phyloP scores from a whole-genome alignment of 2,113 vertebrate species.

The Carlito syrichta region DNA sequence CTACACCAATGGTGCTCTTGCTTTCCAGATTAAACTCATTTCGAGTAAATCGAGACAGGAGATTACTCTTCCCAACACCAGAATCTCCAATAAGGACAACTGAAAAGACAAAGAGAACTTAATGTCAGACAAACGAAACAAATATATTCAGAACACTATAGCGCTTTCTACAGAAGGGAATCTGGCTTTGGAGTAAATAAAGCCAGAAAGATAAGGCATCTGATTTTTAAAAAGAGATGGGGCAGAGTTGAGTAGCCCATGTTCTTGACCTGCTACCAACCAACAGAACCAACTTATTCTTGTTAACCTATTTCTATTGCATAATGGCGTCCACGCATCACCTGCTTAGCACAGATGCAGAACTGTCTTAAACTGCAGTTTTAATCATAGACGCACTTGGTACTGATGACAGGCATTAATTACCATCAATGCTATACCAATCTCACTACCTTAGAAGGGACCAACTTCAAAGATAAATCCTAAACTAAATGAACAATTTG shows the following conservation, averaged over 20 bases:
- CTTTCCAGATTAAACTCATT: constrained; percentile 96
- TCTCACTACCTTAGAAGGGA: not conserved
- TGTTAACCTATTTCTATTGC: not conserved
- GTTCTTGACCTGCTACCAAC: not conserved
- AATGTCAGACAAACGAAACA: constrained; percentile 18
- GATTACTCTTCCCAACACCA: constrained; percentile 94
- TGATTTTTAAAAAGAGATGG: not conserved
- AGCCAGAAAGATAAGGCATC: not conserved
- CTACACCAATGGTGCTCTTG: constrained; percentile 95
- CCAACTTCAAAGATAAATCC: constrained; percentile 6
- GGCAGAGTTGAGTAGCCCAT: not conserved
- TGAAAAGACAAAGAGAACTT: constrained; percentile 72
- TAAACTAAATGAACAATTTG: constrained; percentile 1
- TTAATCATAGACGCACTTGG: not conserved
- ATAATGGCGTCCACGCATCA: constrained; percentile 9
- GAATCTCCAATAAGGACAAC: constrained; percentile 96
- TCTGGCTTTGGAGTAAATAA: not conserved
- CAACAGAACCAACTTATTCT: not conserved
- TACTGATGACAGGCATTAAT: not conserved
- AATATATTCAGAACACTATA: constrained; percentile 1
- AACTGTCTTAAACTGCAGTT: constrained; percentile 14
- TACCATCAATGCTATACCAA: not conserved
- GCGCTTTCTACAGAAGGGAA: not conserved
- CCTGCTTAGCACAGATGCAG: not conserved
- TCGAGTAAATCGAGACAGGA: constrained; percentile 93